Percentiles rank a stretch among this genome's conserved stretches.
Conservation (phyloP, 2,888 invertebrate genomes). For the Unio delphinus region DNA sequence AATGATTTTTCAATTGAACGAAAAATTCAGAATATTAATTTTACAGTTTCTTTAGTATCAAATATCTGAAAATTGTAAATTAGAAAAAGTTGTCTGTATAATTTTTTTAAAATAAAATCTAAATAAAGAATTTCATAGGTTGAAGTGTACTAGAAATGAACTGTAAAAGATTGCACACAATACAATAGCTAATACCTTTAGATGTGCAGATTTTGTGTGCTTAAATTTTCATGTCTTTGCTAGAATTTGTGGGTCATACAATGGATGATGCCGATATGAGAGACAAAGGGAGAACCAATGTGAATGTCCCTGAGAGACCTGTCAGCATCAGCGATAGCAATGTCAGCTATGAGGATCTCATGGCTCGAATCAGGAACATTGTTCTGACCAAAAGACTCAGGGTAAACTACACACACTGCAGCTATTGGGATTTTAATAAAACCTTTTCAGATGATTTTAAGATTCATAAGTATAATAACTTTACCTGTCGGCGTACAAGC, state of each 20-base stretch:
- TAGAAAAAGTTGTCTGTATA: no score
- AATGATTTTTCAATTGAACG: no score
- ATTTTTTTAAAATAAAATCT: no score
- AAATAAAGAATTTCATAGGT: no score
- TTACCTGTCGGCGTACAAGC: neutral
- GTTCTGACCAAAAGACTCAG: conserved; percentile 67
- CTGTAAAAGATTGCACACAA: no score
- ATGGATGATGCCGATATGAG: conserved; percentile 54
- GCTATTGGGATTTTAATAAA: no score
- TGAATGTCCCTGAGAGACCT: conserved; percentile 30
- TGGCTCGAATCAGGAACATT: conserved; percentile 68
- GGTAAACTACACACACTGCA: conserved; percentile 40
- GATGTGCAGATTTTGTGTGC: neutral
- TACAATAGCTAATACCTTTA: no score
- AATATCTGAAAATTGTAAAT: no score
- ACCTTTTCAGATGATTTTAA: neutral
- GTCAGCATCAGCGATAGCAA: conserved; percentile 42
- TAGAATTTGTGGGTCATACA: conserved; percentile 66
- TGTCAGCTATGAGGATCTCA: conserved; percentile 65
- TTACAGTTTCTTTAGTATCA: no score
- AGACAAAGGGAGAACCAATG: conserved; percentile 45
- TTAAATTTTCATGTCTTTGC: neutral
- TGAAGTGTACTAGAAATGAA: no score
- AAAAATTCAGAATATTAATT: no score
- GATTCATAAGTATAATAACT: neutral